Evolutionary conservation across 1,140 invertebrate genomes (phyloP), one percentile per base, ranked within the genome.

Genomic region (Meloidogyne hapla): DNA sequence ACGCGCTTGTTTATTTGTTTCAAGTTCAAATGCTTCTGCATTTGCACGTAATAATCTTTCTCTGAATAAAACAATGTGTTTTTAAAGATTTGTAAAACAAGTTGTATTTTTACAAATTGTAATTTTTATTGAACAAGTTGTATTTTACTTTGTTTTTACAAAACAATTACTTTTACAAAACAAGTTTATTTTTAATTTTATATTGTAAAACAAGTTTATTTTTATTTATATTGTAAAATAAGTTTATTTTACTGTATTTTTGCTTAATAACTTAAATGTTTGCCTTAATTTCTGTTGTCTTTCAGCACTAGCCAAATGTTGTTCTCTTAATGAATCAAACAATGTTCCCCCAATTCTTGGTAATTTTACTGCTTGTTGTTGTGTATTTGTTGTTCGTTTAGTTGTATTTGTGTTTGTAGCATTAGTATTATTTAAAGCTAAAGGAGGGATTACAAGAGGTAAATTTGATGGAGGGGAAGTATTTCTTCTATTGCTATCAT

Each of bases 261-360:
- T 45, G 3, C 65, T 56, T 56, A 28, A 15, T 21, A 15, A 33
- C 13, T 72, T 63, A n/a, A 33, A 13, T 9, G 2, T 21, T 69
- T 74, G 87, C 84, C 84, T 80, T 63, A 86, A 78, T 74, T 69
- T 80, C 21, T 83, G 77, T 70, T 85, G 82, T 45, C 85, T 84
- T 61, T 85, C 83, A 23, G 64, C 74, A n/a, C 78, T 77, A 25
- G 78, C 40, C 23, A 86, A 75, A 64, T 83, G 85, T 74, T 86
- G 84, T 45, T 82, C 84, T 68, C 86, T 85, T 28, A 86, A 74
- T 13, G 84, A 80, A 69, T 73, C 71, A 12, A 73, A 73, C 12
- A 73, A 64, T 21, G 71, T 63, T 9, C 56, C 15, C 9, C 71
- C 71, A 23, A 73, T 42, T 5, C 56, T n/a, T 5, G 71, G 71